A percentile compares a stretch with the other conserved stretches of the same genome.
Conservation (phyloP, 35 echinoderm and acorn worm genomes). For the Ophioderma brevispina region DNA sequence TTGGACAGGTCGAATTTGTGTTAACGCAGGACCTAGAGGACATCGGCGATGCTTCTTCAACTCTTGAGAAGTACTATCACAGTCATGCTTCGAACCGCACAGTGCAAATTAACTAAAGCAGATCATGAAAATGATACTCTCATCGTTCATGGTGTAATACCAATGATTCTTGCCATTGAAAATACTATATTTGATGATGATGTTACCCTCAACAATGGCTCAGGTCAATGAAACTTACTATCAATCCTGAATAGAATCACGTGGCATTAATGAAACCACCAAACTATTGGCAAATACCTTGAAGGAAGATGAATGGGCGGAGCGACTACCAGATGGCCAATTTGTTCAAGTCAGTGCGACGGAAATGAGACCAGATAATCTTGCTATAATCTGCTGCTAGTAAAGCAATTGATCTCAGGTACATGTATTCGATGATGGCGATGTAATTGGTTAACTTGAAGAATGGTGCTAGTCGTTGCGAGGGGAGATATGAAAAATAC, state of each 20-base stretch:
- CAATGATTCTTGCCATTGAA: neutral
- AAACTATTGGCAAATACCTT: neutral
- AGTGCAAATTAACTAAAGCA: neutral
- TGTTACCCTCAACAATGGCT: slow-evolving; percentile 24
- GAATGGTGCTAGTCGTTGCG: neutral
- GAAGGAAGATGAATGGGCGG: neutral
- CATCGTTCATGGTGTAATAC: neutral
- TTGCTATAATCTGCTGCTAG: neutral
- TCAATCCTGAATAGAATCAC: slow-evolving; percentile 26
- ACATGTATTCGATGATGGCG: neutral
- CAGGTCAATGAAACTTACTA: slow-evolving; percentile 30
- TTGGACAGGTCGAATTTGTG: neutral
- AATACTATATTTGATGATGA: neutral
- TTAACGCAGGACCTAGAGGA: slow-evolving; percentile 23
- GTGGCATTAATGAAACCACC: slow-evolving; percentile 1
- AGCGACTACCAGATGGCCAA: neutral
- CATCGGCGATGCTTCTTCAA: slow-evolving; percentile 16
- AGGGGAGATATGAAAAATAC: neutral
- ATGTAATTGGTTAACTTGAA: slow-evolving; percentile 15
- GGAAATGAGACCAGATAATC: neutral
- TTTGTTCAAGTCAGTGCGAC: slow-evolving; percentile 21
- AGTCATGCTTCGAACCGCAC: neutral
- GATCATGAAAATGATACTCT: neutral
- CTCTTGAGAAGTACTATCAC: slow-evolving; percentile 17
- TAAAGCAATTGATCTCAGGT: slow-evolving; percentile 26